Conservation (phyloP, 1,140 invertebrate genomes). For the Mactra quadrangularis region DNA sequence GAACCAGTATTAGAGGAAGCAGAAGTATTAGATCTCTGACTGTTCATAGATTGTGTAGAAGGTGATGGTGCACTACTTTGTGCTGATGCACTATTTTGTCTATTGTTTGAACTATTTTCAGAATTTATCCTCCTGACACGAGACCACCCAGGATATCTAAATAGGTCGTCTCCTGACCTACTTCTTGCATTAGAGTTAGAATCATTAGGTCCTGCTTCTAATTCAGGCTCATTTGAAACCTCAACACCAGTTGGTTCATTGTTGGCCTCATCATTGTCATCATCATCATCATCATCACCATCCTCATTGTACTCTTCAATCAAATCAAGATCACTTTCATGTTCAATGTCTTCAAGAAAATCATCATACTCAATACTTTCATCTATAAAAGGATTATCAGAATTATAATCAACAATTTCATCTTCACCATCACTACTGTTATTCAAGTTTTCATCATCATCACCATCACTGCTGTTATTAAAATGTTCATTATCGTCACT, state of each 20-base stretch:
- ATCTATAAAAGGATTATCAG: constrained; percentile 8
- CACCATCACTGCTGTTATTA: neutral
- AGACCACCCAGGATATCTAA: constrained; percentile 16
- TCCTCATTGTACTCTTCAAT: constrained; percentile 16
- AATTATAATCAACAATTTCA: constrained; percentile 7
- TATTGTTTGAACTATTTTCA: neutral
- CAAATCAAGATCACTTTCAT: constrained; percentile 51
- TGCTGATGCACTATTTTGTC: neutral
- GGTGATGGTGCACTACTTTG: neutral
- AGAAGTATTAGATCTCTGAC: neutral
- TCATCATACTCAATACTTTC: neutral
- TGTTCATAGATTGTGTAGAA: neutral
- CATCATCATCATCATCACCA: neutral
- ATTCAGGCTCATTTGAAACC: constrained; percentile 23
- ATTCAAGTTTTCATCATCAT: neutral
- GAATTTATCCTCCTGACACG: neutral
- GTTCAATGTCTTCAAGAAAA: neutral
- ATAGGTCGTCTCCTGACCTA: constrained; percentile 4
- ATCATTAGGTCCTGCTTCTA: neutral
- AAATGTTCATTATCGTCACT: neutral
- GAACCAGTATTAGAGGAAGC: neutral
- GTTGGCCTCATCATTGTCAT: neutral
- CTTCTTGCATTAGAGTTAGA: neutral
- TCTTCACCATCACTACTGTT: neutral
- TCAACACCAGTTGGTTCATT: constrained; percentile 2